Conservation (phyloP, 2,113 vertebrate species). For the Motacilla alba region DNA sequence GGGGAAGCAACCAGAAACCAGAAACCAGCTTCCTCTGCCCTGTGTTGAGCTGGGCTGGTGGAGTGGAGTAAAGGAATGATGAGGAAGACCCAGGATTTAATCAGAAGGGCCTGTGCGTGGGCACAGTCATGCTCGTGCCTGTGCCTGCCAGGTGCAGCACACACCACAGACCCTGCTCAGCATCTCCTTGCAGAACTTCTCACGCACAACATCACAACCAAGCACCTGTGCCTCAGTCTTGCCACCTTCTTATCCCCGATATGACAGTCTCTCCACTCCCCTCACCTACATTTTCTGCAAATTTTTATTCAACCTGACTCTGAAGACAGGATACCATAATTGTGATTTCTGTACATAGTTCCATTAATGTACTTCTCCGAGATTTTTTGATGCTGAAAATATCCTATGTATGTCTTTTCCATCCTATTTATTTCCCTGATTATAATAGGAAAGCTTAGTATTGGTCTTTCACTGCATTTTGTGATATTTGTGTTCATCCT, state of each 20-base stretch:
- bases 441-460: neutral
- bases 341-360: neutral
- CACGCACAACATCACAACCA: fast-evolving
- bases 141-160: neutral
- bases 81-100: neutral
- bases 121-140: neutral
- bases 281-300: neutral
- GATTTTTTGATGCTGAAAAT: neutral
- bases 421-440: neutral
- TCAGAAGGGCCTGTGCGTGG: neutral
- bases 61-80: neutral
- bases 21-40: neutral
- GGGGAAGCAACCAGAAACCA: neutral
- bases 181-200: neutral
- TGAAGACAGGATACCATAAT: neutral
- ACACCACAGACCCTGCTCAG: neutral
- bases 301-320: neutral
- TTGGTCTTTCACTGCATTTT: neutral
- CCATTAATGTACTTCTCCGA: neutral
- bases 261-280: neutral
- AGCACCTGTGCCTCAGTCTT: neutral
- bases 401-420: neutral
- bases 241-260: neutral
- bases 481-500: neutral
- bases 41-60: neutral